phyloP scores from a whole-genome alignment of 1,140 invertebrate genomes.

The Halictus rubicundus region DNA sequence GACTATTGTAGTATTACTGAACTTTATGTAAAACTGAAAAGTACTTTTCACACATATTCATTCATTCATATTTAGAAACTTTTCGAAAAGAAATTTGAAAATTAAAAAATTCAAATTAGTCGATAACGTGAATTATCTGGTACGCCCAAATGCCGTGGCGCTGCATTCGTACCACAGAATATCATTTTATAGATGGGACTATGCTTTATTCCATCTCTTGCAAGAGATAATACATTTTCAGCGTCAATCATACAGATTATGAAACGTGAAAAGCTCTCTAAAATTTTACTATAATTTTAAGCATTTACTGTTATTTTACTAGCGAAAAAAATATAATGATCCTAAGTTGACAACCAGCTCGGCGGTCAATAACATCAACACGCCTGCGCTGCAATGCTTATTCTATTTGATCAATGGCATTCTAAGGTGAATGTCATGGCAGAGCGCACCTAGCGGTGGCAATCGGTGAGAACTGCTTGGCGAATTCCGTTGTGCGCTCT shows the following conservation, averaged over 20 bases:
- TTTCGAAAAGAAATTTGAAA: not conserved
- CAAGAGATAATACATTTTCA: not conserved
- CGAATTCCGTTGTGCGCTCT: not conserved
- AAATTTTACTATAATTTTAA: not conserved
- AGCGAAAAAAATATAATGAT: conserved; percentile 4
- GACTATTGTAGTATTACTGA: no score
- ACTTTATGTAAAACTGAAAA: no score
- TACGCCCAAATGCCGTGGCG: no score
- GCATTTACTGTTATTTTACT: no score
- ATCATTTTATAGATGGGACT: no score
- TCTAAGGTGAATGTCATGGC: not conserved
- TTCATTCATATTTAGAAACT: no score
- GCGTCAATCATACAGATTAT: not conserved
- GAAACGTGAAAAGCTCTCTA: not conserved
- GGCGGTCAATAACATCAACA: conserved; percentile 28
- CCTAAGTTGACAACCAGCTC: not conserved
- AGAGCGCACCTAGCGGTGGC: conserved; percentile 5
- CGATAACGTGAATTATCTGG: no score
- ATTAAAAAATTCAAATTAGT: no score
- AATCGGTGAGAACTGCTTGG: not conserved
- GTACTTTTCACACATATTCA: no score
- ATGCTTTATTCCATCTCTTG: no score
- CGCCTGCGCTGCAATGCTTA: not conserved
- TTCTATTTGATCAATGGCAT: not conserved
- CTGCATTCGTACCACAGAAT: no score